Conservation (phyloP, 2,113 vertebrate genomes). For the Chionis minor region DNA sequence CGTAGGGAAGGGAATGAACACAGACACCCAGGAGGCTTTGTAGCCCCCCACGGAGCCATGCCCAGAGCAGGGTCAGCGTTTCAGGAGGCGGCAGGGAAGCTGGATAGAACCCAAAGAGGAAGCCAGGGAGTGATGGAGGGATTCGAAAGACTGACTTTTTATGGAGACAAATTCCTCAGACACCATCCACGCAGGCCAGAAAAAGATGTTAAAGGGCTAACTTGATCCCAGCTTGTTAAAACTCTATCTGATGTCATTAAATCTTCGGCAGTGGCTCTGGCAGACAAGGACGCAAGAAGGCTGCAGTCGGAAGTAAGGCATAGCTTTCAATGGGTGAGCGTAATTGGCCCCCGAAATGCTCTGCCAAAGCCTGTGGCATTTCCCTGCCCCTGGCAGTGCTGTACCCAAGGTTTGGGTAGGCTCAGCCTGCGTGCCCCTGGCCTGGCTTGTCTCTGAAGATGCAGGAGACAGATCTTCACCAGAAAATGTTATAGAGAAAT, state of each 20-base stretch:
- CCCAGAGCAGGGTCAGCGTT: fast-evolving
- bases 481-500: not conserved
- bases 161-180: not conserved
- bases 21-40: not conserved
- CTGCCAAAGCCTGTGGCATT: not conserved
- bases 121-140: fast-evolving
- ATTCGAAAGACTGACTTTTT: not conserved
- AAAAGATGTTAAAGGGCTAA: conserved; percentile 26
- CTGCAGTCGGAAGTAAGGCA: not conserved
- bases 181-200: fast-evolving
- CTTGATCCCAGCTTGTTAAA: conserved; percentile 25
- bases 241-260: conserved; percentile 43
- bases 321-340: not conserved
- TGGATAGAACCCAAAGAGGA: not conserved
- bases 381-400: not conserved
- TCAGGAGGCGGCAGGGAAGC: not conserved
- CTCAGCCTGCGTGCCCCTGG: not conserved
- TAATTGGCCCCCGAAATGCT: not conserved
- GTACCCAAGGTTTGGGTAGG: not conserved
- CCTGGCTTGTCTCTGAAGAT: not conserved
- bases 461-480: not conserved
- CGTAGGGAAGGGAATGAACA: not conserved
- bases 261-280: conserved; percentile 1
- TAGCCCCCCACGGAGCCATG: not conserved
- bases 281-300: not conserved